Evolutionary conservation across 2,797 vertebrate genomes (phyloP), one percentile per base, ranked within the genome.

Genomic region (Dendrocincla tyrannina): DNA sequence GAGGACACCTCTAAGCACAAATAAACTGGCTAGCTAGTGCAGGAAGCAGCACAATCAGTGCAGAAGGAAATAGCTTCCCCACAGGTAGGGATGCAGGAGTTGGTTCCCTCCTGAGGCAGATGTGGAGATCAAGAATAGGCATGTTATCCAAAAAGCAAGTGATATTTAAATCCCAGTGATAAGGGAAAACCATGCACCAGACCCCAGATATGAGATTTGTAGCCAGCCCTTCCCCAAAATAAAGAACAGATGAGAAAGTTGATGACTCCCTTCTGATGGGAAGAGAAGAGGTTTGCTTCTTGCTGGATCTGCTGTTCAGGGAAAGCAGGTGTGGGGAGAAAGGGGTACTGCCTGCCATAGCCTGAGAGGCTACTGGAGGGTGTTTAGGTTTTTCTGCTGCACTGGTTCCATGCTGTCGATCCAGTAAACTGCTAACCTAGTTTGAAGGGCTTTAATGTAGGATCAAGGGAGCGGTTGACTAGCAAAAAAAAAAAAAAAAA

Each of bases 391-490:
- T 89, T 81, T 23, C 64, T 85, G 37, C 58, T 72, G 72, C 60
- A 13, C 37, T 85, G 82, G 28, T 46, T 95, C 50, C 37, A 53
- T 30, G 62, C 30, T 7, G 25, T 62, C 60, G 53, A 93, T 92
- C 79, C 79, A 88, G 53, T 24, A 95, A 92, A 77, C 32, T 75
- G 79, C 32, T 94, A 97, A 94, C 89, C 93, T 93, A 95, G 73
- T 94, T 95, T 93, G 73, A 66, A 88, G 25, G 42, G 15, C 39
- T 96, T 86, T 81, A 90, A 96, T 90, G 91, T 52, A 88, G 73
- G 63, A 86, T 88, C 0, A 0, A 93, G 50, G 91, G 91, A 91
- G 76, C 66, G 37, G 39, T 44, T 88, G 88, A 66, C 19, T 35
- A 44, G 49, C 44, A 44, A 44, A 44, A 44, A 44, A 42, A 42